These are phyloP conservation scores for Drosophila suzukii DNA, from an alignment of 1,140 invertebrate genomes.

Conservation along the genomic window DNA sequence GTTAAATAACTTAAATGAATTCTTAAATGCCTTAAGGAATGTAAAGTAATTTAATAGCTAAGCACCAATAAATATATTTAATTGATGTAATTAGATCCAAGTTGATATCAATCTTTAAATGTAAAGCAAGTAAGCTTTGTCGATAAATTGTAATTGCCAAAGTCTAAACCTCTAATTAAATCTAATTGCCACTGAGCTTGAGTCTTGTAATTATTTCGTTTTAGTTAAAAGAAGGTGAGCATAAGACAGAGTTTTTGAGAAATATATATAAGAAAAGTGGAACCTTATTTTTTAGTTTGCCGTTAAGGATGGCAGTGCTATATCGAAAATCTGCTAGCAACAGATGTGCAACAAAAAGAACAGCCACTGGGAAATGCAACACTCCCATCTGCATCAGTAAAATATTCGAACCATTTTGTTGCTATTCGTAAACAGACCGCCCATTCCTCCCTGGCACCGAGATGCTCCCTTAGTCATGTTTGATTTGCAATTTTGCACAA, in stretches of 20 bases:
- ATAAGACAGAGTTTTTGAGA: no score
- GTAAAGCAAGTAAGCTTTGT: background rate
- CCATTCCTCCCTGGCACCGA: slow-evolving; percentile 16
- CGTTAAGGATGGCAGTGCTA: background rate
- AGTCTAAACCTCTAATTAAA: background rate
- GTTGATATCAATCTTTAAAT: background rate
- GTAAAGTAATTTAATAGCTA: background rate
- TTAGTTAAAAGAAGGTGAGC: no score
- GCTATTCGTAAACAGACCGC: slow-evolving; percentile 25
- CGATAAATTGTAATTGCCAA: no score
- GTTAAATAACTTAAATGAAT: background rate
- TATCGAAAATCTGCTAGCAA: slow-evolving; percentile 22
- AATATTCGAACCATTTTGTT: slow-evolving; percentile 71
- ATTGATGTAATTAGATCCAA: background rate
- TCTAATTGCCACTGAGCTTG: no score
- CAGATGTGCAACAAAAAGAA: slow-evolving; percentile 50
- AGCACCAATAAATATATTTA: background rate
- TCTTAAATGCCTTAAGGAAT: background rate
- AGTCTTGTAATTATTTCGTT: no score
- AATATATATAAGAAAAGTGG: no score
- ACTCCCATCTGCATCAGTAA: slow-evolving; percentile 41
- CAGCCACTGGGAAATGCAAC: slow-evolving; percentile 23
- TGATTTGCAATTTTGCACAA: slow-evolving; percentile 80
- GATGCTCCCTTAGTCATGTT: slow-evolving; percentile 71
- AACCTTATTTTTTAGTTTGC: background rate